Evolutionary conservation across 1,140 invertebrate species (phyloP), one percentile per base, ranked within the genome.

Genomic region (Sinonovacula constricta): DNA sequence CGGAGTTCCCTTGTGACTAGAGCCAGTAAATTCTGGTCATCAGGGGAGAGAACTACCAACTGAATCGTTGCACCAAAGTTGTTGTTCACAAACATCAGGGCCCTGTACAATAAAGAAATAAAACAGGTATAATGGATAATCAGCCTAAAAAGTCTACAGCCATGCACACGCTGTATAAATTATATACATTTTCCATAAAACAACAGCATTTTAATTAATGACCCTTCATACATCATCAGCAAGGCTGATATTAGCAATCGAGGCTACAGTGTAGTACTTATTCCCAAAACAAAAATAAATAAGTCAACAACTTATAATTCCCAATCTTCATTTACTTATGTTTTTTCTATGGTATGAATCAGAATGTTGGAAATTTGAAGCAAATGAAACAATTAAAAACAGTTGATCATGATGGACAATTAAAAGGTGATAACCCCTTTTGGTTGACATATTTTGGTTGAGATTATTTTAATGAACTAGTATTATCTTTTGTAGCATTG

Each of bases 11-110:
- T 93, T 80, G 96, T 97, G 30, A 99, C 93, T 4, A 95, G 89
- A 0, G 94, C 95, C 60, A 99, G 89, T 7, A 99, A 88, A 36
- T 93, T 92, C 28, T 93, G 93, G 88, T 99, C 98, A 3, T 95
- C 94, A 5, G 89, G 91, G 0, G 90, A 92, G 0, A 95, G 88
- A 3, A 92, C 86, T 85, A 98, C 94, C 5, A 92, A 89, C 1
- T 97, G 97, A 74, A 99, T 92, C 0, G 89, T 91, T 2, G 95
- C 94, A 30, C 94, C 93, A 91, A 97, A 99, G 85, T 94, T 95
- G 89, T 97, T 98, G 66, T 94, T 93, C 59, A 95, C 93, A 92
- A 99, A 99, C 75, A 94, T 94, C 34, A 99, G 90, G 26, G 96
- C 95, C 84, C 96, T 95, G 85, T 81, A 90, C 71, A 67, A 56